These are phyloP conservation scores for Crocuta crocuta DNA, from an alignment of 2,113 vertebrate species.

Conservation along the genomic window DNA sequence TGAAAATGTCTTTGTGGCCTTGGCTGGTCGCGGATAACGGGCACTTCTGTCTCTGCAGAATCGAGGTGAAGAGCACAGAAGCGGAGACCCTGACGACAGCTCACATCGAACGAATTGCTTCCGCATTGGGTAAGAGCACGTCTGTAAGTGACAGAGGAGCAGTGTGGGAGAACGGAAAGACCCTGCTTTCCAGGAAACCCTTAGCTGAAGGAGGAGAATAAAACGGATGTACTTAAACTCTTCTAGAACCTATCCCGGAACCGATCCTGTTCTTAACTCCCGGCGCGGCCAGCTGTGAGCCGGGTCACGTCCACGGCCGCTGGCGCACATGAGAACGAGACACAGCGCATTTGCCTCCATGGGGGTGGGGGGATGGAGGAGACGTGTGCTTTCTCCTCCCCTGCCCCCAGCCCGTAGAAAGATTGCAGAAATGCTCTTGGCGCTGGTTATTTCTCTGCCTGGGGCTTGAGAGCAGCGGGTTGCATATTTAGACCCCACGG, in stretches of 20 bases:
- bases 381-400: background rate
- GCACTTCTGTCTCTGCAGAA: conserved; percentile 72
- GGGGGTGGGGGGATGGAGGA: background rate
- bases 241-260: background rate
- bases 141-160: too few relatives aligned
- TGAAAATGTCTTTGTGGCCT: background rate
- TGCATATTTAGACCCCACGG: background rate
- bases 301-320: fast-evolving
- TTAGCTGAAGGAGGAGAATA: background rate
- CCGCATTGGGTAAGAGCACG: conserved; percentile 81
- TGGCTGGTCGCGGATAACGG: background rate
- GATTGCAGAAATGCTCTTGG: background rate
- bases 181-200: background rate
- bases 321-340: too few relatives aligned
- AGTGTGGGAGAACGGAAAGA: background rate
- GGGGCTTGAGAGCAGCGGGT: background rate
- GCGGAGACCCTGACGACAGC: conserved; percentile 61
- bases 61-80: conserved; percentile 60
- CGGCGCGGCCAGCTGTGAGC: background rate
- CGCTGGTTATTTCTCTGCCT: background rate
- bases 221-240: background rate
- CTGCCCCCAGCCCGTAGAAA: fast-evolving
- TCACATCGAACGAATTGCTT: conserved; percentile 80
- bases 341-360: fast-evolving
- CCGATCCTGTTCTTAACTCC: background rate